Evolutionary conservation across 2,888 invertebrate species (phyloP), one percentile per base, ranked within the genome.

Genomic region (Pyrocoelia pectoralis): DNA sequence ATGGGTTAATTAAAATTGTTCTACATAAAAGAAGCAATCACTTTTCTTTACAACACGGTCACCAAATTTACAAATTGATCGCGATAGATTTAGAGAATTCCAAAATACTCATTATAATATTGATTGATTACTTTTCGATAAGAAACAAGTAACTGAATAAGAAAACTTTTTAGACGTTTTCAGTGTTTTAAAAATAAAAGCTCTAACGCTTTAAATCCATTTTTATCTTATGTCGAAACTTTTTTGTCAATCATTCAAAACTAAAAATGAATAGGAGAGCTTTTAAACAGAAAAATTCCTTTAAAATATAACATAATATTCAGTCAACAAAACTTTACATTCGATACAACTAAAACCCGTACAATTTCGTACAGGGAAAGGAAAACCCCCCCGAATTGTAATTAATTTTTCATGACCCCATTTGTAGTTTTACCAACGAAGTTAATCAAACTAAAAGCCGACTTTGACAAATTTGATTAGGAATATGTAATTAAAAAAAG

Each of bases 41-140:
- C 8, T 8, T 3, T 24, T 8, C 24, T 24, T 24, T 8, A 24
- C 8, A 8, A 24, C 8, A 24, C 8, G 4, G 10, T n/a, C n/a
- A 33, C n/a, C 9, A 33, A 33, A n/a, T 33, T 33, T 10, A 33
- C 33, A 33, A 33, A 33, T 33, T 33, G 2, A 6, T 4, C 33
- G n/a, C 8, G 10, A 33, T 33, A 3, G 33, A n/a, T 33, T 33
- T 33, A n/a, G 33, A 24, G 38, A 38, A n/a, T 38, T 38, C 12
- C 8, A 41, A 41, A 41, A 5, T 41, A 1, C 4, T 17, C 46
- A 18, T 17, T 18, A n/a, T n/a, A n/a, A n/a, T 15, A 18, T 46
- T 46, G 46, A 46, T 46, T 46, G 46, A 46, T 46, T 46, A 46
- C 46, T 46, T 46, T 46, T 46, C 46, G 18, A 46, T 46, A 17